A percentile compares a stretch with the other conserved stretches of the same genome.
Conservation (phyloP, 2,888 invertebrate genomes). For the Trimorus sp. region DNA sequence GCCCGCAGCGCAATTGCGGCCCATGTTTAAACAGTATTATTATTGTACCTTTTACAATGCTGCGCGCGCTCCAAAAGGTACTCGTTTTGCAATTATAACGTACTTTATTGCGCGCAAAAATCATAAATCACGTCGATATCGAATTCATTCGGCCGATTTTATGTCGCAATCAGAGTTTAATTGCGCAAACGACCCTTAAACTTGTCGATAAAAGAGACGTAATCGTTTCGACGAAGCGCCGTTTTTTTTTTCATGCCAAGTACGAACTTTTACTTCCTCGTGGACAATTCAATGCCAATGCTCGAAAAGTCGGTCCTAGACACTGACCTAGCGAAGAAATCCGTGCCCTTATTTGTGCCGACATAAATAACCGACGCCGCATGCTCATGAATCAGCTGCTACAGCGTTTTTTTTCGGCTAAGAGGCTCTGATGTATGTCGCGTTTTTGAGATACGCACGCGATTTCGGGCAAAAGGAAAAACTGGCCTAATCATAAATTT, state of each 20-base stretch:
- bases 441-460: slow-evolving; percentile 13
- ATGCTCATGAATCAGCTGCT: slow-evolving; percentile 23
- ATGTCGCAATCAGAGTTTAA: slow-evolving; percentile 20
- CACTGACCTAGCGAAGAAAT: slow-evolving; percentile 39
- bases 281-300: slow-evolving; percentile 32
- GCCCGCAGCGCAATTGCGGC: no score
- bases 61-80: no score
- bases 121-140: not conserved
- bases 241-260: slow-evolving; percentile 6
- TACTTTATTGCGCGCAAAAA: not conserved
- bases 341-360: slow-evolving; percentile 4
- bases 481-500: slow-evolving; percentile 14
- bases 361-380: slow-evolving; percentile 27
- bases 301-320: slow-evolving; percentile 26
- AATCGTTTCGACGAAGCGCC: not conserved
- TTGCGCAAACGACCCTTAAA: slow-evolving; percentile 12
- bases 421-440: slow-evolving; percentile 19
- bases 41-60: no score
- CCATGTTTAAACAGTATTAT: no score
- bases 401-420: slow-evolving; percentile 6
- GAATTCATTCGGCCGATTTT: slow-evolving; percentile 8
- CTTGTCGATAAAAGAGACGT: slow-evolving; percentile 22
- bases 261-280: slow-evolving; percentile 2
- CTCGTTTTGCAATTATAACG: no score
- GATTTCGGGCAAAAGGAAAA: slow-evolving; percentile 2